Conservation (phyloP, 2,113 vertebrate species). For the Lontra canadensis region DNA sequence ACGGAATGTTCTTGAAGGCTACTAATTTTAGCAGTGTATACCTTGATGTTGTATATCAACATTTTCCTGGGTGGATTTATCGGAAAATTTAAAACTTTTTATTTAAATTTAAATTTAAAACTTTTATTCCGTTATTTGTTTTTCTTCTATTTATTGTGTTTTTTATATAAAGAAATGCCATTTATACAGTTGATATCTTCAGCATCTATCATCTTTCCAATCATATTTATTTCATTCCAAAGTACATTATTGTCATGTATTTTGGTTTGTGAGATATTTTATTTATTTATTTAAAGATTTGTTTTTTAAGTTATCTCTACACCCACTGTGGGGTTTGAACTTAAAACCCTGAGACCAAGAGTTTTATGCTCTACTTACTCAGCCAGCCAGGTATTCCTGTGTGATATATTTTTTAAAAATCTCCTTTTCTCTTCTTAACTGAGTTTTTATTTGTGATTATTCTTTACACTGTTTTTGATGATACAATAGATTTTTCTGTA, state of each 20-base stretch:
- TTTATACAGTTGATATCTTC: not conserved
- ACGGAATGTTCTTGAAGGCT: not conserved
- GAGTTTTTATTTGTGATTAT: not conserved
- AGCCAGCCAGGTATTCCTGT: constrained; percentile 88
- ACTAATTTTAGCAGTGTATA: not conserved
- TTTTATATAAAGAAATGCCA: not conserved
- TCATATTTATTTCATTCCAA: not conserved
- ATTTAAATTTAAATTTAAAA: too few relatives aligned
- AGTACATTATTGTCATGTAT: not conserved
- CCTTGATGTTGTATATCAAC: not conserved
- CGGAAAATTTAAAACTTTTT: not conserved
- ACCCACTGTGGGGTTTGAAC: constrained; percentile 92
- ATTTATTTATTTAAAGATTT: not conserved
- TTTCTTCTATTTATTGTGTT: not conserved
- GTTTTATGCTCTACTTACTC: constrained; percentile 96
- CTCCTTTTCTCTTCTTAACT: not conserved
- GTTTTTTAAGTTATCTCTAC: not conserved
- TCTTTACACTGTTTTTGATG: not conserved
- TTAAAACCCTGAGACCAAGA: constrained; percentile 95
- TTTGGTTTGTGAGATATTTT: not conserved
- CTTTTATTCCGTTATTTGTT: not conserved
- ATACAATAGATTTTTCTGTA: not conserved
- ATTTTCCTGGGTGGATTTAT: not conserved
- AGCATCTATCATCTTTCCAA: not conserved
- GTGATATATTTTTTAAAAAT: not conserved